Conservation (phyloP, 2,888 invertebrate genomes). For the Tigriopus californicus region DNA sequence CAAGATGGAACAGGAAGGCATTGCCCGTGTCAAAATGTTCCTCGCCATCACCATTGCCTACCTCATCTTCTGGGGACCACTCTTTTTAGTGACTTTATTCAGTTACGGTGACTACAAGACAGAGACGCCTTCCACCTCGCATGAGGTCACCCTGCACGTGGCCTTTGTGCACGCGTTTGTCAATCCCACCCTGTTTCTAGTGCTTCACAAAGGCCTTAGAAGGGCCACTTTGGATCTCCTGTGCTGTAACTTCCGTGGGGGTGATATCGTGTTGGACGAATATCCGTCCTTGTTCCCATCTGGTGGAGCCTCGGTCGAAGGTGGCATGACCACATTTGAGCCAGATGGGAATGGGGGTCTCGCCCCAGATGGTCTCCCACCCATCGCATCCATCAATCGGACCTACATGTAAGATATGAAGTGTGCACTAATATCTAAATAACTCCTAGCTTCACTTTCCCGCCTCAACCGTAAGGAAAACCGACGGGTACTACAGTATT, state of each 20-base stretch:
- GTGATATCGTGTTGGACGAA: no score
- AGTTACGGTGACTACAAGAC: slow-evolving; percentile 36
- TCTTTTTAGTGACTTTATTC: slow-evolving; percentile 63
- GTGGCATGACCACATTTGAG: no score
- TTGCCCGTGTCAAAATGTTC: slow-evolving; percentile 65
- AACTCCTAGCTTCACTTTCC: no score
- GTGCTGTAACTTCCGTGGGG: slow-evolving; percentile 46
- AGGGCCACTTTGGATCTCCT: slow-evolving; percentile 50
- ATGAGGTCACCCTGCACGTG: slow-evolving; percentile 68
- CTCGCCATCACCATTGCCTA: slow-evolving; percentile 65
- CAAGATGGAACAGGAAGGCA: slow-evolving; percentile 57
- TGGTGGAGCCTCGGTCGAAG: no score
- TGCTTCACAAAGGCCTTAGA: slow-evolving; percentile 52
- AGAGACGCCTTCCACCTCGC: slow-evolving; percentile 23
- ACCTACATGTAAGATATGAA: no score
- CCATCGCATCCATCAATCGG: no score
- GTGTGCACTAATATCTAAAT: no score
- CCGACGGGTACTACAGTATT: no score
- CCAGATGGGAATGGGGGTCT: no score
- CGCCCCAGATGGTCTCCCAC: no score
- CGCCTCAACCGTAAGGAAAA: no score
- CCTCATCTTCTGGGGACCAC: slow-evolving; percentile 71
- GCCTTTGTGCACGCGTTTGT: slow-evolving; percentile 70
- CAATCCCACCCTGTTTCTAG: slow-evolving; percentile 58
- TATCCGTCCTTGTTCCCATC: no score